phyloP scores from a whole-genome alignment of 2,888 invertebrate species.

The Troglohyphantes excavatus region DNA sequence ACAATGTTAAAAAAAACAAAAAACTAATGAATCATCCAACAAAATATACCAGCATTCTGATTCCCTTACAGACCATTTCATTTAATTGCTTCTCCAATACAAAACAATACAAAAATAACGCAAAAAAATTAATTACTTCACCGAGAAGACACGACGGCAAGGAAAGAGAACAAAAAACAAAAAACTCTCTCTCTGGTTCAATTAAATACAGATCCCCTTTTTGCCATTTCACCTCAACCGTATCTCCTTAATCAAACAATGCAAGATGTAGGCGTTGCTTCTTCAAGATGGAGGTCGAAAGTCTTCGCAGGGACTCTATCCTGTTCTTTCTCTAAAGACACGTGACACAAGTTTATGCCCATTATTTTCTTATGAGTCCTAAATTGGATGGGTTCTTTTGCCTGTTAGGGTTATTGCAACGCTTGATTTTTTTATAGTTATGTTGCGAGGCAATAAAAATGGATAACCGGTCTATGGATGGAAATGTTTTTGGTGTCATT shows the following conservation, averaged over 20 bases:
- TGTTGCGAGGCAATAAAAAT: background rate
- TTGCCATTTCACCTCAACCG: slow-evolving; percentile 32
- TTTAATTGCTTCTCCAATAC: background rate
- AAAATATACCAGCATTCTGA: too few species aligned
- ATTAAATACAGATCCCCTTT: slow-evolving; percentile 3
- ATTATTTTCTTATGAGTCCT: background rate
- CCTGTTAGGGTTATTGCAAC: background rate
- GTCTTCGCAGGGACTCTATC: too few species aligned
- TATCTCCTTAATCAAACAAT: slow-evolving; percentile 48
- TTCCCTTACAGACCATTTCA: background rate
- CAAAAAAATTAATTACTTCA: background rate
- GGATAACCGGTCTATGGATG: background rate
- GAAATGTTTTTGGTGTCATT: too few species aligned
- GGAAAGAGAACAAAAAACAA: background rate
- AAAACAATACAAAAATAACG: background rate
- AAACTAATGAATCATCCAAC: too few species aligned
- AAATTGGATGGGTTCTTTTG: background rate
- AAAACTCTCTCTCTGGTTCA: background rate
- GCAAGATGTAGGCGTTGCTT: slow-evolving; percentile 17
- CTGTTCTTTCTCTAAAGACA: too few species aligned
- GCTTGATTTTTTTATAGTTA: background rate
- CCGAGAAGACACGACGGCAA: background rate
- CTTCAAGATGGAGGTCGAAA: background rate
- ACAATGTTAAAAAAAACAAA: too few species aligned
- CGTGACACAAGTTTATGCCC: background rate